Conservation (phyloP, 2,797 vertebrate species). For the Xyrichtys novacula region DNA sequence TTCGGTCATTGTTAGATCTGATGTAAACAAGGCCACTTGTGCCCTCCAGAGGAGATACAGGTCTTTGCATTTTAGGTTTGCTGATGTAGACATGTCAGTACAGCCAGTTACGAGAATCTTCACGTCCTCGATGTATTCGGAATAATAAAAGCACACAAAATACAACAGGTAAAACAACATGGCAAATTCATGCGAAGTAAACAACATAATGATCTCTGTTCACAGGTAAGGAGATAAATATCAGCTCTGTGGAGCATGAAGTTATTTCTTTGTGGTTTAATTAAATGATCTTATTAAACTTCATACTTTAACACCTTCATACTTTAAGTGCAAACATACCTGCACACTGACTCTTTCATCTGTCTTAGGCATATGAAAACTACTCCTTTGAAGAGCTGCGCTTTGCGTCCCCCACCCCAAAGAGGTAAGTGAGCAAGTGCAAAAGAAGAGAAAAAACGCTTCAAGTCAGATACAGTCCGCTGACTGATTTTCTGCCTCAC, state of each 20-base stretch:
- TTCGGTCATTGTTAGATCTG: not conserved
- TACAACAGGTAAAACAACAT: not conserved
- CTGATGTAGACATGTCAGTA: not conserved
- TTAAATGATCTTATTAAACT: too few species aligned
- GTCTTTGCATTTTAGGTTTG: not conserved
- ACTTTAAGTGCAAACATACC: too few species aligned
- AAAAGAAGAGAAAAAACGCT: not conserved
- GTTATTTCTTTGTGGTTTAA: too few species aligned
- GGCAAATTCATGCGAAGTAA: too few species aligned
- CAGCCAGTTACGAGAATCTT: not conserved
- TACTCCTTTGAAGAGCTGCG: constrained; percentile 99
- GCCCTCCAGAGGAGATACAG: not conserved
- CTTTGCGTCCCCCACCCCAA: constrained; percentile 98
- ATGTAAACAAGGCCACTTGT: not conserved
- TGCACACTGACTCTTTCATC: not conserved
- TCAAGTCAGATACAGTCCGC: not conserved
- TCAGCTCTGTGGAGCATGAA: too few species aligned
- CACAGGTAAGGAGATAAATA: too few species aligned
- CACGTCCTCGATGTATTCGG: too few species aligned
- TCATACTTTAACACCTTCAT: not conserved
- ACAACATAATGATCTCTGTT: too few species aligned
- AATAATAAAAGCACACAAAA: not conserved
- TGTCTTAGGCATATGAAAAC: constrained; percentile 94
- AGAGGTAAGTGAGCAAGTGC: constrained; percentile 86
- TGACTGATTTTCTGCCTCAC: constrained; percentile 45